phyloP scores from a whole-genome alignment of 2,797 vertebrate genomes.

The Bucorvus abyssinicus region DNA sequence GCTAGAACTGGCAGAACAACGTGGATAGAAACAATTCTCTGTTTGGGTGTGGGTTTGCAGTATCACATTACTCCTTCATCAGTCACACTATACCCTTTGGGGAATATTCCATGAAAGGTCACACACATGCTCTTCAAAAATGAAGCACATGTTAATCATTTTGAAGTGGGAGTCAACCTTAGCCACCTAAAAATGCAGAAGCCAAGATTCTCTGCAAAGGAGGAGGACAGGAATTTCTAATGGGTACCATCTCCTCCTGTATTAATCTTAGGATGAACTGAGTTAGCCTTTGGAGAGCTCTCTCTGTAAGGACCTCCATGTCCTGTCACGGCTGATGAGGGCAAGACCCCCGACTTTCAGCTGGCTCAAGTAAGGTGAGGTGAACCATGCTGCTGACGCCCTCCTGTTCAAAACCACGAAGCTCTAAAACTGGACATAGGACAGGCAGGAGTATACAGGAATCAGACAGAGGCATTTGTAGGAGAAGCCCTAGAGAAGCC shows the following conservation, averaged over 20 bases:
- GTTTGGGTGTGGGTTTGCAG: background rate
- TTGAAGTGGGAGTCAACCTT: background rate
- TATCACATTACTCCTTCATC: background rate
- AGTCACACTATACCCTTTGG: background rate
- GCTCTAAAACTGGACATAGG: background rate
- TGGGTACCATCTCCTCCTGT: background rate
- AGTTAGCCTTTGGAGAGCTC: background rate
- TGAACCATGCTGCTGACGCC: background rate
- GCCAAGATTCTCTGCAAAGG: background rate
- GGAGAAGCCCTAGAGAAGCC: background rate
- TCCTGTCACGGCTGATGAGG: background rate
- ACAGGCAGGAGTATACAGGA: background rate
- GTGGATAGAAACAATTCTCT: background rate
- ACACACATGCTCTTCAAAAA: background rate
- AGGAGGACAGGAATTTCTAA: background rate
- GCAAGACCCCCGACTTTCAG: background rate
- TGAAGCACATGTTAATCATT: background rate
- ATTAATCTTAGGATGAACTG: background rate
- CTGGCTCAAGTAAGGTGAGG: background rate
- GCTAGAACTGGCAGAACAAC: background rate
- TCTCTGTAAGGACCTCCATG: background rate
- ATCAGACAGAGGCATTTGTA: background rate
- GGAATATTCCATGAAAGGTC: background rate
- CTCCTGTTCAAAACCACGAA: background rate
- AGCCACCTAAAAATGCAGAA: background rate